A percentile compares a stretch with the other conserved stretches of the same genome.
These are phyloP conservation scores for Drosophila serrata DNA, from an alignment of 1,140 invertebrate genomes.

Conservation along the genomic window DNA sequence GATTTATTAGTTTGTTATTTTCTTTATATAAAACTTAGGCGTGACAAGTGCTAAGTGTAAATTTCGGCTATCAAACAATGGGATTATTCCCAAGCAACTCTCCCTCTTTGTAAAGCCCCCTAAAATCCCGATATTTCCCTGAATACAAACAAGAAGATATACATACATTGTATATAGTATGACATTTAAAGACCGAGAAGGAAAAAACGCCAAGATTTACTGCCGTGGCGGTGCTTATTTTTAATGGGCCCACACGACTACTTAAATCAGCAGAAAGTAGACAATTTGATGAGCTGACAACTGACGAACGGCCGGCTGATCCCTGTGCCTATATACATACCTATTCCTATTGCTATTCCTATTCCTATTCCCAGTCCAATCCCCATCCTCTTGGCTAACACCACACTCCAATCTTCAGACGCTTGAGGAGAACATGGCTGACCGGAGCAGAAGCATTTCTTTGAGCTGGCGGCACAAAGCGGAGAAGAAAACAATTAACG, in stretches of 20 bases:
- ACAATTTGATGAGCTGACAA: constrained; percentile 60
- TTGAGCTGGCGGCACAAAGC: constrained; percentile 21
- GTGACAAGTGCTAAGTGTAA: constrained; percentile 8
- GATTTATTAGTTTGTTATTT: neutral
- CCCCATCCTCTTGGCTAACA: neutral
- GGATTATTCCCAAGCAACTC: neutral
- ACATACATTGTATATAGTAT: neutral
- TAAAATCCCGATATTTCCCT: constrained; percentile 6
- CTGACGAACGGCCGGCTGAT: constrained; percentile 18
- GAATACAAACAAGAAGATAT: constrained; percentile 5
- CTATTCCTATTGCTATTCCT: neutral
- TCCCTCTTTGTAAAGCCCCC: neutral
- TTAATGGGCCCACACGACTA: constrained; percentile 47
- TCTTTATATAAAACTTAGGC: neutral
- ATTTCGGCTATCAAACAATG: constrained; percentile 3
- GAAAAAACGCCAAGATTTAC: constrained; percentile 7
- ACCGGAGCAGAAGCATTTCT: constrained; percentile 20
- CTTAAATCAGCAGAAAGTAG: constrained; percentile 73
- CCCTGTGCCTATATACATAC: constrained; percentile 4
- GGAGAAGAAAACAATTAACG: constrained; percentile 61
- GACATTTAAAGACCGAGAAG: constrained; percentile 6
- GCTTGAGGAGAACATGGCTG: neutral
- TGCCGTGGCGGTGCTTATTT: constrained; percentile 16
- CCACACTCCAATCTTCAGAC: constrained; percentile 1
- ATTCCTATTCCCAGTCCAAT: neutral